Evolutionary conservation across 2,113 vertebrate species (phyloP).

Genomic region (Rhinolophus ferrumequinum): DNA sequence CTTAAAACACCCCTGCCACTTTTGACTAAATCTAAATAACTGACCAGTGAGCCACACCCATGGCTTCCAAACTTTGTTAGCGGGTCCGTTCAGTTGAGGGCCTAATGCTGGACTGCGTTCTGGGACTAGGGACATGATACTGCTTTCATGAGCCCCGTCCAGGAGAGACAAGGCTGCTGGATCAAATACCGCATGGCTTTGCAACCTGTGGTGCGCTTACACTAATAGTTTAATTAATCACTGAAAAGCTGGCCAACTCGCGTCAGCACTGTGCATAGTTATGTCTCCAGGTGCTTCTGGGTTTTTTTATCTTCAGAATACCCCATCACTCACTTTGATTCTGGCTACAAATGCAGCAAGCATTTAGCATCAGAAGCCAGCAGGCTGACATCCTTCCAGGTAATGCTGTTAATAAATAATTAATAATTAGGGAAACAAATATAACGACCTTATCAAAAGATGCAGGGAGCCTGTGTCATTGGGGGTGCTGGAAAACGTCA

Average conservation of each 20-base stretch:
- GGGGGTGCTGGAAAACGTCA: background rate
- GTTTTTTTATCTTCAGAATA: background rate
- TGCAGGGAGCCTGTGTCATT: background rate
- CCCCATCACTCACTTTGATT: background rate
- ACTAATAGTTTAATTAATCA: background rate
- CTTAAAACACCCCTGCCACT: background rate
- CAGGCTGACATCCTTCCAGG: background rate
- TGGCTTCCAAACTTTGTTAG: background rate
- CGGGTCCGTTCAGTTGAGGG: background rate
- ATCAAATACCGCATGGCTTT: background rate
- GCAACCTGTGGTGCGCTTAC: background rate
- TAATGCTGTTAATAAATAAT: background rate
- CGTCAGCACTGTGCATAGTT: background rate
- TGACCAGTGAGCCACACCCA: too few relatives aligned
- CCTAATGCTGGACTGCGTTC: background rate
- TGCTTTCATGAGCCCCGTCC: background rate
- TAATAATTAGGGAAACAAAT: slow-evolving; percentile 49
- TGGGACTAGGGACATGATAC: fast-evolving
- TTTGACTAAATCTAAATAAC: background rate
- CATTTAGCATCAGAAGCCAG: background rate
- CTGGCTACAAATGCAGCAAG: background rate
- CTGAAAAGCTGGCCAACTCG: background rate
- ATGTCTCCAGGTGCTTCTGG: background rate
- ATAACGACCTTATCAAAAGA: background rate
- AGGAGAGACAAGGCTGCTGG: background rate